Evolutionary conservation across 2,888 invertebrate genomes (phyloP).

Genomic region (Andrena flavipes): DNA sequence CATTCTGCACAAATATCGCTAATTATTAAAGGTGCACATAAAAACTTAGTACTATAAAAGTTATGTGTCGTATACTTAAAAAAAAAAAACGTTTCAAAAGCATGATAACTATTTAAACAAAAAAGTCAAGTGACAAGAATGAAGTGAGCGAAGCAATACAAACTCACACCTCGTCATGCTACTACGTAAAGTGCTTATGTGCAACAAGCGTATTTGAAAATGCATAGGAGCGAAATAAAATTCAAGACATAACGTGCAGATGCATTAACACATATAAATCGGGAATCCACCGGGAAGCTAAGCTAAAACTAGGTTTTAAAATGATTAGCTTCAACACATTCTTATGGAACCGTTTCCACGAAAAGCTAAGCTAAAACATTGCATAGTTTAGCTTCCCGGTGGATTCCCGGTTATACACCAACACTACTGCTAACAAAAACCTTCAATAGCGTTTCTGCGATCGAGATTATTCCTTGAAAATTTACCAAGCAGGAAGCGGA

Average conservation of each 20-base stretch:
- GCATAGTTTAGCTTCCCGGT: too few relatives aligned
- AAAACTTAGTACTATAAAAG: not conserved
- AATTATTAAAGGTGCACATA: slow-evolving; percentile 35
- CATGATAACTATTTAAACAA: not conserved
- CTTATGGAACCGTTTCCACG: too few relatives aligned
- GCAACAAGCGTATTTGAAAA: too few relatives aligned
- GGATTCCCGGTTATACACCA: too few relatives aligned
- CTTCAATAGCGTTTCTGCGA: not conserved
- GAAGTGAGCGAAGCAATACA: too few relatives aligned
- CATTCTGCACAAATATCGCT: slow-evolving; percentile 77
- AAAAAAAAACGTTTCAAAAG: not conserved
- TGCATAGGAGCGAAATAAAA: not conserved
- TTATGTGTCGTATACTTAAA: not conserved
- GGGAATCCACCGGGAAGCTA: too few relatives aligned
- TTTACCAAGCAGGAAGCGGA: not conserved
- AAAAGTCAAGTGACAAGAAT: not conserved
- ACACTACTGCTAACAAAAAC: not conserved
- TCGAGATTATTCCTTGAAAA: not conserved
- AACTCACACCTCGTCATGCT: too few relatives aligned
- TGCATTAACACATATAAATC: not conserved
- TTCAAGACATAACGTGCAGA: not conserved
- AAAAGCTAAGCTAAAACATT: too few relatives aligned
- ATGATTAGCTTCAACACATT: too few relatives aligned
- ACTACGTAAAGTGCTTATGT: too few relatives aligned
- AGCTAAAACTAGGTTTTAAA: too few relatives aligned